Conservation (phyloP, 2,113 vertebrate species). For the Stercorarius parasiticus region DNA sequence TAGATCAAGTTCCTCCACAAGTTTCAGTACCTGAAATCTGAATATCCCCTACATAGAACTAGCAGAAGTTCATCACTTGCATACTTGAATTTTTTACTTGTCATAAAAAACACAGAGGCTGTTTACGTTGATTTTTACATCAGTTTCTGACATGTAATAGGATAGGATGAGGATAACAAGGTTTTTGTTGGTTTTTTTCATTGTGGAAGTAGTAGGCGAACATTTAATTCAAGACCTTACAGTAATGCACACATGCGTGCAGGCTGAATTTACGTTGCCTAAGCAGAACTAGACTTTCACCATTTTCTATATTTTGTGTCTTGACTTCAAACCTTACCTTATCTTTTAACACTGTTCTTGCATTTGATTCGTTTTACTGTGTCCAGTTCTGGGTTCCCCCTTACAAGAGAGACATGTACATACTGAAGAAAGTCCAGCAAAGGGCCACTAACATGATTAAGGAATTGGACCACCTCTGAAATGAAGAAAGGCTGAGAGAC, state of each 20-base stretch:
- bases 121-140: not conserved
- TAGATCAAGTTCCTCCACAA: not conserved
- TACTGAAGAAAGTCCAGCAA: not conserved
- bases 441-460: not conserved
- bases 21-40: not conserved
- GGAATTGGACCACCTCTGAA: not conserved
- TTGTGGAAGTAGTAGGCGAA: not conserved
- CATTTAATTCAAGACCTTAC: not conserved
- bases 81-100: not conserved
- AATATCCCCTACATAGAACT: not conserved
- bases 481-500: not conserved
- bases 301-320: not conserved
- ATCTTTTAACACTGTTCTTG: not conserved
- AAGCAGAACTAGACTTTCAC: not conserved
- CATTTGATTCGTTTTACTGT: not conserved
- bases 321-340: not conserved
- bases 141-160: not conserved
- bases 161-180: not conserved
- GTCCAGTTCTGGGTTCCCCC: not conserved
- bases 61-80: not conserved
- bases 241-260: not conserved
- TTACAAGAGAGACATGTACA: not conserved
- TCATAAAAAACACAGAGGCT: not conserved
- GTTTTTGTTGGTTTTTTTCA: fast-evolving
- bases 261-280: not conserved